Conservation (phyloP, 1,140 invertebrate species). For the Ostrea edulis region DNA sequence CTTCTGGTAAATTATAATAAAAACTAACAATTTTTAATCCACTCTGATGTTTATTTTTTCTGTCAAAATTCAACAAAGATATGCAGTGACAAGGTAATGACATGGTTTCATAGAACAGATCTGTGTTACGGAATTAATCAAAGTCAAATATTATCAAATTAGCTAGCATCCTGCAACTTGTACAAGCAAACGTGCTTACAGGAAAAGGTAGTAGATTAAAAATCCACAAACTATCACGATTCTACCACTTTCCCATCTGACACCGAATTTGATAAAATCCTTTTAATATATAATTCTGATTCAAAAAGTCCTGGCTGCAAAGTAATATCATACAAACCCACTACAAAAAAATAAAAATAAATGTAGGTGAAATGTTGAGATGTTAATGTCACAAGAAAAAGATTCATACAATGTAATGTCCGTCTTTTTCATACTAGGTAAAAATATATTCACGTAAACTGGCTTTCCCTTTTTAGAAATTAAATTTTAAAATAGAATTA, state of each 20-base stretch:
- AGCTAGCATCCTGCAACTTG: neutral
- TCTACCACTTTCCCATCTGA: constrained; percentile 13
- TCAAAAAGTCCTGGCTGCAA: neutral
- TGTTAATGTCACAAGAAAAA: neutral
- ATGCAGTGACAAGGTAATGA: constrained; percentile 23
- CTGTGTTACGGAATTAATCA: constrained; percentile 2
- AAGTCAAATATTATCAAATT: neutral
- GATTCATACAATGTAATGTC: neutral
- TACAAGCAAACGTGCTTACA: neutral
- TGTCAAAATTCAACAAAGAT: constrained; percentile 28
- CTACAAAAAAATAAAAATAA: neutral
- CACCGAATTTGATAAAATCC: neutral
- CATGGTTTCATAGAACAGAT: neutral
- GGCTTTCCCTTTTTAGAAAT: neutral
- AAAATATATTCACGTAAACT: neutral
- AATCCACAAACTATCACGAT: constrained; percentile 26
- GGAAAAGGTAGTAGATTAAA: neutral
- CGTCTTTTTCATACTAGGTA: constrained; percentile 5
- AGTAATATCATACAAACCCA: neutral
- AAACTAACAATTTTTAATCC: neutral
- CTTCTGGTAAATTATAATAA: no score
- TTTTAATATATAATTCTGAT: neutral
- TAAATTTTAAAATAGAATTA: constrained; percentile 16
- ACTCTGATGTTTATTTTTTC: constrained; percentile 16
- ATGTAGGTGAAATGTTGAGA: neutral